Conservation (phyloP, 2,888 invertebrate genomes). For the Cosmopolites sordidus region DNA sequence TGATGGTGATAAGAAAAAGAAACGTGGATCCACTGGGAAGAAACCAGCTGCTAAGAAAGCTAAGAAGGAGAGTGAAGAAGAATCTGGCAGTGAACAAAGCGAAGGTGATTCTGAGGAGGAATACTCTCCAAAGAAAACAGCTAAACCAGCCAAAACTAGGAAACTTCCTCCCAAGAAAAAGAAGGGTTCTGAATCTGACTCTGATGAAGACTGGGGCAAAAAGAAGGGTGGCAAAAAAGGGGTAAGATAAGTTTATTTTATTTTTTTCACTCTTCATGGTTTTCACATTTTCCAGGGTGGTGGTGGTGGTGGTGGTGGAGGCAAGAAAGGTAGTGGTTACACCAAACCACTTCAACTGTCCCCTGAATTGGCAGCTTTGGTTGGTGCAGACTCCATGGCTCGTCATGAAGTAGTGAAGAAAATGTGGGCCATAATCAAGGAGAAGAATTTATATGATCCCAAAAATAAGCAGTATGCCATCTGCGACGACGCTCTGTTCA, state of each 20-base stretch:
- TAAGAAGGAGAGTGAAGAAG: slow-evolving; percentile 52
- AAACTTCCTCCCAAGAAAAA: slow-evolving; percentile 59
- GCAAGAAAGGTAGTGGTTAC: slow-evolving; percentile 70
- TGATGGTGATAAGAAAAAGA: slow-evolving; percentile 54
- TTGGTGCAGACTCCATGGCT: slow-evolving; percentile 80
- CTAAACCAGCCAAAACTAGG: slow-evolving; percentile 52
- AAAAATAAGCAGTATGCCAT: slow-evolving; percentile 93
- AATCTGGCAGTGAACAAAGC: slow-evolving; percentile 50
- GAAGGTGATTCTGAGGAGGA: slow-evolving; percentile 58
- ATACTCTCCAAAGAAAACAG: slow-evolving; percentile 57
- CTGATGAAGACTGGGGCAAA: slow-evolving; percentile 66
- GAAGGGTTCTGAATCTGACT: slow-evolving; percentile 64
- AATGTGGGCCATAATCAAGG: slow-evolving; percentile 86
- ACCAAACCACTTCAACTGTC: slow-evolving; percentile 81
- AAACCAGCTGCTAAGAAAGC: slow-evolving; percentile 51
- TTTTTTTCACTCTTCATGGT: not conserved
- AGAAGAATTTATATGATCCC: slow-evolving; percentile 84
- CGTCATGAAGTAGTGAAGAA: slow-evolving; percentile 88
- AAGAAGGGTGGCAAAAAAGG: slow-evolving; percentile 50
- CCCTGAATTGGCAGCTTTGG: slow-evolving; percentile 76
- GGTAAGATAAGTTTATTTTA: slow-evolving; percentile 10
- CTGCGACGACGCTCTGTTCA: slow-evolving; percentile 84
- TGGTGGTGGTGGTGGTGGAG: too few species aligned
- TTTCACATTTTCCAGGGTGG: too few species aligned
- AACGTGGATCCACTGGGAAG: slow-evolving; percentile 53